phyloP scores from a whole-genome alignment of 1,140 invertebrate species.

The Drosophila sproati region DNA sequence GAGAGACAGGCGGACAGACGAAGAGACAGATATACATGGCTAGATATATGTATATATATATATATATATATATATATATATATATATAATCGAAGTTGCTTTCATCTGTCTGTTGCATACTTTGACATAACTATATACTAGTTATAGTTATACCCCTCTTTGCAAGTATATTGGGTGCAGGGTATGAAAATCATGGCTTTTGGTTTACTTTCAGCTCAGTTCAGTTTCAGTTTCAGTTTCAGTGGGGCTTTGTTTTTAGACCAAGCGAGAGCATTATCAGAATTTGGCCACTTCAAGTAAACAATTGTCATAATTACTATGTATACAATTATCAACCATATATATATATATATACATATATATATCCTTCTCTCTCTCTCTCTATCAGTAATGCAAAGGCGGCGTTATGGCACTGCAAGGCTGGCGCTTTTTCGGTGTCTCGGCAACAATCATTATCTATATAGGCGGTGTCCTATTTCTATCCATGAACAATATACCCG shows the following conservation, averaged over 20 bases:
- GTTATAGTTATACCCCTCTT: too few relatives aligned
- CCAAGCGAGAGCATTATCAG: not conserved
- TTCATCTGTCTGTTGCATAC: too few relatives aligned
- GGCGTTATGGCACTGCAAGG: slow-evolving; percentile 84
- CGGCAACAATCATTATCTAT: slow-evolving; percentile 85
- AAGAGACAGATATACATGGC: not conserved
- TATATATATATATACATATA: not conserved
- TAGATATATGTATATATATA: too few relatives aligned
- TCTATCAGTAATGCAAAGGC: slow-evolving; percentile 77
- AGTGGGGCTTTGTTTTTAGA: slow-evolving; percentile 1
- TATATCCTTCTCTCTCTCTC: not conserved
- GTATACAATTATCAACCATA: not conserved
- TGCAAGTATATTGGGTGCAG: too few relatives aligned
- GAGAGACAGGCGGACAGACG: not conserved
- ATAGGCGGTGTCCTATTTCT: slow-evolving; percentile 86
- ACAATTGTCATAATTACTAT: slow-evolving; percentile 6
- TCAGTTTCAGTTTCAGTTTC: slow-evolving; percentile 2
- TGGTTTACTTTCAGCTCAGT: slow-evolving; percentile 18
- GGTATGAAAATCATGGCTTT: slow-evolving; percentile 16
- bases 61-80: too few relatives aligned
- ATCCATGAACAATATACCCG: slow-evolving; percentile 86
- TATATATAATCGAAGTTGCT: not conserved
- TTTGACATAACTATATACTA: too few relatives aligned
- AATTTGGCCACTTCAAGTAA: slow-evolving; percentile 36
- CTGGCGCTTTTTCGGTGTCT: slow-evolving; percentile 86